phyloP scores from a whole-genome alignment of 2,888 invertebrate species.

The Cephus nigrinus region DNA sequence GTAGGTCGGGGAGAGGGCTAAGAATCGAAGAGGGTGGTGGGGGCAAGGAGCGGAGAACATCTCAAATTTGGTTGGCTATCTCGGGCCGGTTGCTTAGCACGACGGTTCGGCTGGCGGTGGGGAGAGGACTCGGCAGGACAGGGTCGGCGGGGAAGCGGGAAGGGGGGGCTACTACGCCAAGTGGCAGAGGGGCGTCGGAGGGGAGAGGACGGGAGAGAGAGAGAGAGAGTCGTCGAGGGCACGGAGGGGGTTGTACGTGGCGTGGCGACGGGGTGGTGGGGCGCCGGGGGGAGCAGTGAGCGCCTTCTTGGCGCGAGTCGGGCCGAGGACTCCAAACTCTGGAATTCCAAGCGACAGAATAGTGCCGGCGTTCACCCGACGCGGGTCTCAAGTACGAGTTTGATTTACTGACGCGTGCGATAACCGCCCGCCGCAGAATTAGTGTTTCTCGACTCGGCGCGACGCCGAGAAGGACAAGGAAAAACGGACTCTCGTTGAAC shows the following conservation, averaged over 20 bases:
- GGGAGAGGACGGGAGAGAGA: slow-evolving; percentile 17
- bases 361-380: slow-evolving; percentile 55
- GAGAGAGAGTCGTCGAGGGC: slow-evolving; percentile 20
- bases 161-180: slow-evolving; percentile 20
- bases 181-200: slow-evolving; percentile 24
- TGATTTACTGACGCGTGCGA: not conserved
- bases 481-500: slow-evolving; percentile 5
- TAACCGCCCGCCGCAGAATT: not conserved
- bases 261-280: slow-evolving; percentile 17
- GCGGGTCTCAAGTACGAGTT: slow-evolving; percentile 40
- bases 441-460: slow-evolving; percentile 4
- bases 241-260: slow-evolving; percentile 23
- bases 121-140: slow-evolving; percentile 18
- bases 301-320: slow-evolving; percentile 10
- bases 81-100: slow-evolving; percentile 36
- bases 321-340: slow-evolving; percentile 54
- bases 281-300: slow-evolving; percentile 17
- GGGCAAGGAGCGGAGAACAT: slow-evolving; percentile 46
- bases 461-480: slow-evolving; percentile 3
- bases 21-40: slow-evolving; percentile 27
- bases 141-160: slow-evolving; percentile 20
- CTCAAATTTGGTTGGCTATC: slow-evolving; percentile 65
- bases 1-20: slow-evolving; percentile 36
- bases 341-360: slow-evolving; percentile 60
- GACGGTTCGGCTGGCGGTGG: not conserved